Evolutionary conservation across 2,888 invertebrate species (phyloP).

Genomic region (Tribolium freemani): DNA sequence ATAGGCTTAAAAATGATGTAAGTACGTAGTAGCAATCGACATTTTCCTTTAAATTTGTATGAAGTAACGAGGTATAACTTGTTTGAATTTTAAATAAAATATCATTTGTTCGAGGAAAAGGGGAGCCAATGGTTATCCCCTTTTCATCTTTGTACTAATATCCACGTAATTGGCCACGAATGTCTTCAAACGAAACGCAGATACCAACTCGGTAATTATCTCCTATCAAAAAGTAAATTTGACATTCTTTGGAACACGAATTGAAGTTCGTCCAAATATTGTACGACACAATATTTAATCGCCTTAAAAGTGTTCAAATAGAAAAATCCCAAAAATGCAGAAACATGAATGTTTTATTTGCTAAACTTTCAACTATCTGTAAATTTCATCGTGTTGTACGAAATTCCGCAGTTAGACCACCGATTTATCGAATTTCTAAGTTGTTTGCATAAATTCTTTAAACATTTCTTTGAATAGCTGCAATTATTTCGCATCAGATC

Average conservation of each 20-base stretch:
- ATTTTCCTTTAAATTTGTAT: constrained; percentile 27
- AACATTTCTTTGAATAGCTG: neutral
- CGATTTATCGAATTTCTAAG: neutral
- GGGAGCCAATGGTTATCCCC: constrained; percentile 22
- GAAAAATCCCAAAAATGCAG: neutral
- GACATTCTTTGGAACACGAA: constrained; percentile 32
- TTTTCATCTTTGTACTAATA: constrained; percentile 14
- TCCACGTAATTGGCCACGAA: constrained; percentile 13
- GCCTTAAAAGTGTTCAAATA: neutral
- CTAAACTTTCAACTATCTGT: neutral
- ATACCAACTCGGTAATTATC: constrained; percentile 19
- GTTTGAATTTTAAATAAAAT: constrained; percentile 34
- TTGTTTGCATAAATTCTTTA: neutral
- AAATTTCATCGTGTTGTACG: neutral
- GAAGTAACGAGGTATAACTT: constrained; percentile 14
- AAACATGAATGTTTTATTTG: neutral
- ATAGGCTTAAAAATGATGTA: constrained; percentile 17
- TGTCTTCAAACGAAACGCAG: constrained; percentile 11
- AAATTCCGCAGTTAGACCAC: neutral
- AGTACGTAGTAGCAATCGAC: constrained; percentile 11
- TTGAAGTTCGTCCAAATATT: constrained; percentile 30
- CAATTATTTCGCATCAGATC: no score
- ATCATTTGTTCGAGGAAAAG: constrained; percentile 26
- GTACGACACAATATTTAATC: constrained; percentile 16
- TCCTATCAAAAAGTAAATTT: constrained; percentile 34